Percentiles rank a stretch among this genome's conserved stretches.
Conservation (phyloP, 1,140 invertebrate genomes). For the Monochamus saltuarius region DNA sequence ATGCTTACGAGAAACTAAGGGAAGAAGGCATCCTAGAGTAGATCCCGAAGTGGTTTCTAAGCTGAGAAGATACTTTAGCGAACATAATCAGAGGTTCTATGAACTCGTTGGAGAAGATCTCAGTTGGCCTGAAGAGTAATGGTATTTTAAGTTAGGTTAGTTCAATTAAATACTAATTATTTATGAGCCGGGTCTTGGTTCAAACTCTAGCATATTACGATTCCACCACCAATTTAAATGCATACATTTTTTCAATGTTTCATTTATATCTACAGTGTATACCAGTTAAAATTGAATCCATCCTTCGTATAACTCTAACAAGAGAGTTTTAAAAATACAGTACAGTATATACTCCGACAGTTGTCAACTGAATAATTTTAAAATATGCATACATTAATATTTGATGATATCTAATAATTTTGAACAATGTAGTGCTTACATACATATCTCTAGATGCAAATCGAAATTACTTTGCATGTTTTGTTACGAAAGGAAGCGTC, state of each 20-base stretch:
- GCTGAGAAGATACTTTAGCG: conserved; percentile 87
- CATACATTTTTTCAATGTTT: too few relatives aligned
- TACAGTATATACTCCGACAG: too few relatives aligned
- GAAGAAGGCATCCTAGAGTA: conserved; percentile 87
- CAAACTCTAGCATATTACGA: background rate
- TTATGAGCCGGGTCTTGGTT: conserved; percentile 8
- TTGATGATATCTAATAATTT: too few relatives aligned
- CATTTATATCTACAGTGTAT: too few relatives aligned
- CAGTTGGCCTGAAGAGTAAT: conserved; percentile 81
- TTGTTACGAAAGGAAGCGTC: background rate
- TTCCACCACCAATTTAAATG: background rate
- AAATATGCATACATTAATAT: too few relatives aligned
- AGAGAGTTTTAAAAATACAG: too few relatives aligned
- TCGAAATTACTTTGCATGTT: conserved; percentile 3
- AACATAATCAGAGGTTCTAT: conserved; percentile 95
- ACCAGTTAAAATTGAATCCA: too few relatives aligned
- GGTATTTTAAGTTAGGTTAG: conserved; percentile 1
- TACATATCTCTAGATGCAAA: background rate
- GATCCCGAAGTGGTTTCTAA: conserved; percentile 81
- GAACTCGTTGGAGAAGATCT: conserved; percentile 90
- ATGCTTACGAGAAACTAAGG: conserved; percentile 94
- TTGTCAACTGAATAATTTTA: too few relatives aligned
- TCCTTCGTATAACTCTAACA: too few relatives aligned
- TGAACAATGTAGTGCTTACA: too few relatives aligned
- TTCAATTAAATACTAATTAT: background rate